phyloP scores from a whole-genome alignment of 35 echinoderm and acorn worm genomes.

The Nesometra sesokonis region DNA sequence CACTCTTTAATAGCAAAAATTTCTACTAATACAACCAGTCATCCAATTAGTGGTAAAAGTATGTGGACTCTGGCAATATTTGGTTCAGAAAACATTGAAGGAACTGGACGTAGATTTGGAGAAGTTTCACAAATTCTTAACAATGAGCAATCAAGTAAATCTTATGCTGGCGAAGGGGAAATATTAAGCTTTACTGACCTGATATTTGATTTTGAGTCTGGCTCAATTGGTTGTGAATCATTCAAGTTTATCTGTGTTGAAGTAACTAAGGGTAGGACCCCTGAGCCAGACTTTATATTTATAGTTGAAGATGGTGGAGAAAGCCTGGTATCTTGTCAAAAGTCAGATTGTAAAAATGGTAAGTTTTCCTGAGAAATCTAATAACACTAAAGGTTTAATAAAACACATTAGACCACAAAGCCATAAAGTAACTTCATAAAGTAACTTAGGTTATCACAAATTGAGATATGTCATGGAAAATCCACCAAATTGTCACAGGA shows the following conservation, averaged over 20 bases:
- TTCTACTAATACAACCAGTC: neutral
- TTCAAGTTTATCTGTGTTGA: neutral
- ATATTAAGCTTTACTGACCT: neutral
- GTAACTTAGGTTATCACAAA: too few species aligned
- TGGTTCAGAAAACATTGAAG: neutral
- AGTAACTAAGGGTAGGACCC: neutral
- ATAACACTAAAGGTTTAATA: too few species aligned
- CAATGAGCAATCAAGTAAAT: neutral
- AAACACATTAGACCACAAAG: too few species aligned
- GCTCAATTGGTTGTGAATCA: neutral
- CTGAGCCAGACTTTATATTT: constrained; percentile 7
- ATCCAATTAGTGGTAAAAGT: neutral
- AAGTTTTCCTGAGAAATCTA: neutral
- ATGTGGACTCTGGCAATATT: neutral
- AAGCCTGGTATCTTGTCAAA: constrained; percentile 39
- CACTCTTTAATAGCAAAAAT: neutral
- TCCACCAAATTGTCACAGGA: too few species aligned
- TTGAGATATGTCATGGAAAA: too few species aligned
- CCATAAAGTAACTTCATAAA: too few species aligned
- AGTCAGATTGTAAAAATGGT: constrained; percentile 45
- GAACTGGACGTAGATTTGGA: neutral
- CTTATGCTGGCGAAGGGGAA: neutral
- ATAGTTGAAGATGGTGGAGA: constrained; percentile 15
- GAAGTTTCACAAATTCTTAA: neutral
- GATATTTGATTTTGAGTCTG: neutral